A percentile compares a stretch with the other conserved stretches of the same genome.
Conservation (phyloP, 2,888 invertebrate species). For the Pimpla rufipes region DNA sequence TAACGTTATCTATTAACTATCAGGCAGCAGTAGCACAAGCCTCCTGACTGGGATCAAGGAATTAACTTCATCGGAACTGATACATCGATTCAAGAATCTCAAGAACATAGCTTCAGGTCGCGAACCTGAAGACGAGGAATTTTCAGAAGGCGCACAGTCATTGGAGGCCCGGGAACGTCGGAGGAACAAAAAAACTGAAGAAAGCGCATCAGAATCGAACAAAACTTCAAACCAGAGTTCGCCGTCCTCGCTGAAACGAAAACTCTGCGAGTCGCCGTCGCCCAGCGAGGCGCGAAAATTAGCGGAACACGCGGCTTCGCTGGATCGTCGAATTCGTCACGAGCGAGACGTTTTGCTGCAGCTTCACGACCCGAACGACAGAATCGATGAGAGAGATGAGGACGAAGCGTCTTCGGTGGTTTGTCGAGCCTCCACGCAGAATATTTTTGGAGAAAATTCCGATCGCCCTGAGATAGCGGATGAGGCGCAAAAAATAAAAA, state of each 20-base stretch:
- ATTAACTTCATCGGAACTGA: neutral
- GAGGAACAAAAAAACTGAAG: neutral
- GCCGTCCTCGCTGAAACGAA: slow-evolving; percentile 72
- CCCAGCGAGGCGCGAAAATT: slow-evolving; percentile 64
- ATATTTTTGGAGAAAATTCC: neutral
- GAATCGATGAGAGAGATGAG: slow-evolving; percentile 77
- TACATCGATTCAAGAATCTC: neutral
- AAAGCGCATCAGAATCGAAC: neutral
- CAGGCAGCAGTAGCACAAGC: slow-evolving; percentile 49
- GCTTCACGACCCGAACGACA: slow-evolving; percentile 63
- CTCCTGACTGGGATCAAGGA: slow-evolving; percentile 59
- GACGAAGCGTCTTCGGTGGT: slow-evolving; percentile 55
- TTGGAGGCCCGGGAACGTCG: neutral
- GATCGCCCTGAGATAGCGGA: slow-evolving; percentile 51
- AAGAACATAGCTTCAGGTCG: neutral
- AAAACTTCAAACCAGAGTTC: slow-evolving; percentile 69
- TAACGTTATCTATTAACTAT: neutral
- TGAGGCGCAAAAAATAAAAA: slow-evolving; percentile 71
- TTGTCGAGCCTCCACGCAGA: slow-evolving; percentile 31
- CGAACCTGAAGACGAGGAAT: slow-evolving; percentile 30
- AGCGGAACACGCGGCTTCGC: slow-evolving; percentile 64
- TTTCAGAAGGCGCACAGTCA: neutral
- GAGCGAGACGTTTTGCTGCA: slow-evolving; percentile 72
- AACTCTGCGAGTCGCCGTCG: slow-evolving; percentile 71
- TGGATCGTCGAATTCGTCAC: slow-evolving; percentile 68